phyloP scores from a whole-genome alignment of 2,113 vertebrate genomes.

The Barbus barbus region DNA sequence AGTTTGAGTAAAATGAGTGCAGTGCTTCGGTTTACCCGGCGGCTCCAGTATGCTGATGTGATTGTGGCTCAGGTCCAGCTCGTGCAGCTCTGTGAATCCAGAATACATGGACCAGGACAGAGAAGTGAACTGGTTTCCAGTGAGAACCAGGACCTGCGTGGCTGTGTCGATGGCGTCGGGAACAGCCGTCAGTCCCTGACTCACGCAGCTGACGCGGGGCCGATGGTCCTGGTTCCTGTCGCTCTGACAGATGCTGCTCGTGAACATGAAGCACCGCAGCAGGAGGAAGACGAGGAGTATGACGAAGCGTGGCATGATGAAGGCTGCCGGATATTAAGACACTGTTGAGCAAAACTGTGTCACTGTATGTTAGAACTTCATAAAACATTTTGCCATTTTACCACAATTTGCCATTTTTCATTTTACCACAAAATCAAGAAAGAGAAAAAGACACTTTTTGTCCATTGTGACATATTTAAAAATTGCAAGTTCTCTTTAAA shows the following conservation, averaged over 20 bases:
- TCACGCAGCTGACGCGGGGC: slow-evolving; percentile 63
- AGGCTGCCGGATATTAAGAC: background rate
- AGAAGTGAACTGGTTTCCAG: slow-evolving; percentile 64
- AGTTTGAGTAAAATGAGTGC: background rate
- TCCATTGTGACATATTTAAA: too few relatives aligned
- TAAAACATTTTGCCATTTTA: background rate
- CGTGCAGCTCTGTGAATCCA: slow-evolving; percentile 62
- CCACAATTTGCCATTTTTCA: too few relatives aligned
- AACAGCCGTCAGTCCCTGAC: slow-evolving; percentile 49
- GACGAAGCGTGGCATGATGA: slow-evolving; percentile 41
- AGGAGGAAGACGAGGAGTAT: slow-evolving; percentile 59
- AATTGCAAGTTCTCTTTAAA: too few relatives aligned
- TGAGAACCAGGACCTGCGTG: slow-evolving; percentile 66
- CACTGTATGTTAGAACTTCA: background rate
- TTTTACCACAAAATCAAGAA: background rate
- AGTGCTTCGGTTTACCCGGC: slow-evolving; percentile 27
- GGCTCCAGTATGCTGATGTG: slow-evolving; percentile 55
- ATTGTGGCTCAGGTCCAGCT: slow-evolving; percentile 72
- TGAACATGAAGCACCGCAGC: background rate
- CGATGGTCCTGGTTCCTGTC: slow-evolving; percentile 66
- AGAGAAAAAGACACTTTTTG: background rate
- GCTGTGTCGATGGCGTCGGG: slow-evolving; percentile 55
- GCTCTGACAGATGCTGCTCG: slow-evolving; percentile 51
- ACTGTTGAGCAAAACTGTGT: background rate
- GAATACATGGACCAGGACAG: slow-evolving; percentile 69